Evolutionary conservation across 2,113 vertebrate genomes (phyloP), one percentile per base, ranked within the genome.

Genomic region (Aspidoscelis tigris): DNA sequence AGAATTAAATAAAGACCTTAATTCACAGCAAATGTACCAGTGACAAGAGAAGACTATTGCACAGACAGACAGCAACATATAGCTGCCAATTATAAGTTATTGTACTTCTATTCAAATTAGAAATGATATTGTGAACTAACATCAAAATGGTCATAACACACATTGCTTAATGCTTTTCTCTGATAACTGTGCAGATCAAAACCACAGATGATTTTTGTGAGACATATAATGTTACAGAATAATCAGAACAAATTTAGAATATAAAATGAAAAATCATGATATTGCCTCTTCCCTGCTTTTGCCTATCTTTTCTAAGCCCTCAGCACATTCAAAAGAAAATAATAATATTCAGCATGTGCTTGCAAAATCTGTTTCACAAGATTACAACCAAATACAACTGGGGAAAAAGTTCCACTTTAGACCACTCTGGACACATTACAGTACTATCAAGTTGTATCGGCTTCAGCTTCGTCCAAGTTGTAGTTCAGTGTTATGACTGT

Each of bases 401-500:
- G 71, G 80, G 90, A 85, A 43, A 58, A 82, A 80, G 69, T 85
- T 92, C 86, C 90, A 81, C 86, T 87, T 85, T 93, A 72, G 89
- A 0, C 1, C 82, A 85, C 75, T 88, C 44, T 50, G 47, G 21
- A 78, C 44, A 61, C 41, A 61, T 26, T 84, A 87, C 3, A 75
- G 78, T 82, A 73, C 75, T 93, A 96, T 99, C 98, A 99, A 96
- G 98, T 98, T 85, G 97, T 96, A 44, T 97, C 95, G 84, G 97
- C 97, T 83, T 97, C 98, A 79, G 97, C 98, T 87, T 98, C 98
- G 7, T 97, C 97, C 93, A 98, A 95, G 91, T 96, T 95, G 90
- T 98, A 98, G 97, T 99, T 99, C 92, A 99, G 98, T 92, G 97
- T 97, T 96, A 99, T 98, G 96, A 99, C 97, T 2, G 97, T 98